Base-by-base conservation (phyloP, 92 coral and sea anemone species). In the Bergia puertoricense region DNA sequence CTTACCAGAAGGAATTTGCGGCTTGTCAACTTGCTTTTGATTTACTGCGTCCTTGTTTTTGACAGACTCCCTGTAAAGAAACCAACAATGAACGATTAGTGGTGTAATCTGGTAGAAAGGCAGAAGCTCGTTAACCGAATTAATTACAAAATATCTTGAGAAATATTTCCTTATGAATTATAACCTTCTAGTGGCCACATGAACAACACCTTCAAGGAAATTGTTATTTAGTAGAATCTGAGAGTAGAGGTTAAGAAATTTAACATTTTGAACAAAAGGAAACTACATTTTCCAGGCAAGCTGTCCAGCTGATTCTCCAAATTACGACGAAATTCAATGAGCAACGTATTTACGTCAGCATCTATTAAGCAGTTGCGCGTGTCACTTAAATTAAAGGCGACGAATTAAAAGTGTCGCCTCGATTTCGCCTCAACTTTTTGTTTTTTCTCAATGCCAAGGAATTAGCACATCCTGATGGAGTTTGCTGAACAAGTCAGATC, bases 31-130 rank as follows among this genome's bases (percentile, higher is more conserved):
- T 69, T 38, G 81, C 51, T 77, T 44, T 22, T 77, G 81, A 13
- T 15, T 59, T 15, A 48, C 18, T 18, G 57, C 54, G 11, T 77
- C 81, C 57, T 46, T 77, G 81, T 22, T 48, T 22, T 77, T 44
- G 81, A 77, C 37, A 6, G 81, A 77, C 59, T 45, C 81, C 81
- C 81, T 77, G 40, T 77, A 45, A 44, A 44, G 37, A 16, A 77
- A 77, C 41, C 48, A 77, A 77, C 37, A 22, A 23, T 9, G 36
- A 18, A 16, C 36, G 11, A 22, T 18, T 46, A 46, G 51, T 45
- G 30, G 59, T 20, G 51, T 74, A 40, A 18, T 6, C 3, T 15
- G 0, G 6, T 74, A n/a, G 10, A 20, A 77, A 77, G 45, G 74
- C 9, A 68, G 39, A 14, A 74, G 39, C 46, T 37, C 46, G 44